Evolutionary conservation across 2,888 invertebrate species (phyloP).

Genomic region (Cecidostiba fungosa): DNA sequence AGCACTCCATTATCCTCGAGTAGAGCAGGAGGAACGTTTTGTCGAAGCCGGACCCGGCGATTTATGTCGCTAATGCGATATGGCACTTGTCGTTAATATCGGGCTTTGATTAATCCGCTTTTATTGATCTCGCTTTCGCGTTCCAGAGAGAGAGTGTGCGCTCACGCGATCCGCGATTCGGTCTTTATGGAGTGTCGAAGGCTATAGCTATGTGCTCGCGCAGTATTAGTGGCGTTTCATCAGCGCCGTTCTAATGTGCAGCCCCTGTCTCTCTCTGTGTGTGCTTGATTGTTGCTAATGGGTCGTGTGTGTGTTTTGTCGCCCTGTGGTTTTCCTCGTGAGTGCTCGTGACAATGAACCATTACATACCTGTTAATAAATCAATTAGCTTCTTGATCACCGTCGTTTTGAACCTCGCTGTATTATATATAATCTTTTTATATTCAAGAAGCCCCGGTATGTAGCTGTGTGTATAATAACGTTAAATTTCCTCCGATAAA

Average conservation of each 20-base stretch:
- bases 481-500: constrained; percentile 9
- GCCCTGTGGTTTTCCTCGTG: neutral
- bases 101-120: constrained; percentile 48
- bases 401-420: neutral
- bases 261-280: neutral
- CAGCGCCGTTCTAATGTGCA: neutral
- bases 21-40: constrained; percentile 11
- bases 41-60: constrained; percentile 7
- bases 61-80: constrained; percentile 41
- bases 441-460: too few relatives aligned
- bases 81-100: constrained; percentile 47
- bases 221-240: neutral
- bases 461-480: neutral
- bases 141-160: neutral
- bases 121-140: constrained; percentile 17
- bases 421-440: too few relatives aligned
- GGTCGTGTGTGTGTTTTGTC: neutral
- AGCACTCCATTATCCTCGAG: neutral
- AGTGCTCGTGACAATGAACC: neutral
- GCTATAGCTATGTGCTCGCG: neutral
- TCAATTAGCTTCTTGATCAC: neutral
- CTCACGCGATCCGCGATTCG: neutral
- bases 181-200: constrained; percentile 28
- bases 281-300: constrained; percentile 4
- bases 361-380: neutral